Conservation (phyloP, 1,140 invertebrate genomes). For the Sycophila sp. region DNA sequence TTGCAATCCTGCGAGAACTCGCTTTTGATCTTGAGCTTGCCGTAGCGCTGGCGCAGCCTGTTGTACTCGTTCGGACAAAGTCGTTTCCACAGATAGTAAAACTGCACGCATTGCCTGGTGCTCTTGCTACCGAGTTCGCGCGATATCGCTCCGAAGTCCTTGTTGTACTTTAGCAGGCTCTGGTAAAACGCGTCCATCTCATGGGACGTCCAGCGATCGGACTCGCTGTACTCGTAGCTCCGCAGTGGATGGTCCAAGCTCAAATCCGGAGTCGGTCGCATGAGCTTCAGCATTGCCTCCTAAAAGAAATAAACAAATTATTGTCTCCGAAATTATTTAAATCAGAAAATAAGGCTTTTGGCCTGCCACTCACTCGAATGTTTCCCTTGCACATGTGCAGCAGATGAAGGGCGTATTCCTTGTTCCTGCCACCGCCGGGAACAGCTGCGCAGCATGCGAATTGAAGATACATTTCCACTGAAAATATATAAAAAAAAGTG, state of each 20-base stretch:
- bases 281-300: slow-evolving; percentile 85
- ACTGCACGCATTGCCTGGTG: slow-evolving; percentile 94
- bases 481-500: slow-evolving; percentile 51
- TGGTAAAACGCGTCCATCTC: slow-evolving; percentile 91
- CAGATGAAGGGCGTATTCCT: slow-evolving; percentile 93
- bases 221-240: slow-evolving; percentile 79
- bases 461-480: slow-evolving; percentile 89
- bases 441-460: slow-evolving; percentile 92
- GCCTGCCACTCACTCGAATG: slow-evolving; percentile 79
- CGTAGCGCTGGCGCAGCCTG: slow-evolving; percentile 66
- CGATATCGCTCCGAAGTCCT: slow-evolving; percentile 91
- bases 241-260: slow-evolving; percentile 79
- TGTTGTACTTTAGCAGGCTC: slow-evolving; percentile 88
- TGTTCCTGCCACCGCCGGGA: slow-evolving; percentile 90
- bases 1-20: slow-evolving; percentile 57
- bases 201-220: slow-evolving; percentile 82
- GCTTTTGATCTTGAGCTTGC: slow-evolving; percentile 58
- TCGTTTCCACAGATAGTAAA: slow-evolving; percentile 99
- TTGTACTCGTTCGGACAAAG: slow-evolving; percentile 88
- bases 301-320: slow-evolving; percentile 51
- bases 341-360: no score
- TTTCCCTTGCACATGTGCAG: slow-evolving; percentile 88
- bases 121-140: slow-evolving; percentile 89
- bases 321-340: neutral
- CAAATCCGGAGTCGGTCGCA: slow-evolving; percentile 77